Percentiles rank a stretch among this genome's conserved stretches.
Evolutionary conservation across 2,888 invertebrate genomes (phyloP).

Genomic region (Scaptomyza tumidula): DNA sequence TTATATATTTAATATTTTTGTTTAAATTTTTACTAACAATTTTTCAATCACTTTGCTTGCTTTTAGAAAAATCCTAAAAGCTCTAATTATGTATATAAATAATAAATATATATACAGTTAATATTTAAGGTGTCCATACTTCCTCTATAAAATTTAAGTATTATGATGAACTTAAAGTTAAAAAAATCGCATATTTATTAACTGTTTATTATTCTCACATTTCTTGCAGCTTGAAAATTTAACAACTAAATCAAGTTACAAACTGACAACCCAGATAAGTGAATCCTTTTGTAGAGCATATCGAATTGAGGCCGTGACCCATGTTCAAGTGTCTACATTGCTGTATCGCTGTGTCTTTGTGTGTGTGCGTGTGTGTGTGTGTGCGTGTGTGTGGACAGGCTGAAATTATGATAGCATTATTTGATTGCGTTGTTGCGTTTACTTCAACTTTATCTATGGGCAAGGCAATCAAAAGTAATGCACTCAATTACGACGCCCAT

Average conservation of each 20-base stretch:
- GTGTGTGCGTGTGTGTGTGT: background rate
- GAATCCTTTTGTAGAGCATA: background rate
- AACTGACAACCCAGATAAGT: slow-evolving; percentile 1
- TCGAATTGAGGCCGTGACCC: slow-evolving; percentile 15
- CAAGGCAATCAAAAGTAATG: slow-evolving; percentile 71
- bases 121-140: too few species aligned
- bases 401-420: slow-evolving; percentile 59
- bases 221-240: too few species aligned
- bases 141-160: too few species aligned
- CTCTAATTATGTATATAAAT: too few species aligned
- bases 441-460: slow-evolving; percentile 43
- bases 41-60: too few species aligned
- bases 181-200: too few species aligned
- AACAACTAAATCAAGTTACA: background rate
- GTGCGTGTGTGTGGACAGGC: slow-evolving; percentile 23
- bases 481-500: slow-evolving; percentile 69
- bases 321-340: background rate
- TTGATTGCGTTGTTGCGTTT: slow-evolving; percentile 54
- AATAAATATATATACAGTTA: too few species aligned
- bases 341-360: background rate
- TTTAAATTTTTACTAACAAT: too few species aligned
- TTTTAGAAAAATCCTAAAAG: too few species aligned
- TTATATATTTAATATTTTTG: too few species aligned
- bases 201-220: too few species aligned
- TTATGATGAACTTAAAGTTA: too few species aligned